Percentiles rank a stretch among this genome's conserved stretches.
Evolutionary conservation across 2,797 vertebrate genomes (phyloP).

Genomic region (Alosa sapidissima): DNA sequence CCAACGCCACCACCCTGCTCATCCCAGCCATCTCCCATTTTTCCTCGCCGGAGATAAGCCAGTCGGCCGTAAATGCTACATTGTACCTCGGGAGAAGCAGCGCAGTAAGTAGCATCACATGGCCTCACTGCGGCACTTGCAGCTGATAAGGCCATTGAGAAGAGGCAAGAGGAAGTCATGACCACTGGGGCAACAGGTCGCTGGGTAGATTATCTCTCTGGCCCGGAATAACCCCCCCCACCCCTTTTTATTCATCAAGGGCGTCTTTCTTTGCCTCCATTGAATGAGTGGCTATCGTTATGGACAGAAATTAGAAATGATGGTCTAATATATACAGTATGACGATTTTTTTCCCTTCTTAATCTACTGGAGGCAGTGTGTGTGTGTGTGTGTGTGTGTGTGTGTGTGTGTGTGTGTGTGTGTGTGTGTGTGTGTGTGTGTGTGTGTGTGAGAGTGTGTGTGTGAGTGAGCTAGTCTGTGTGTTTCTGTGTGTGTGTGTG

Average conservation of each 20-base stretch:
- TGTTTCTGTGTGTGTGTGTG: not conserved
- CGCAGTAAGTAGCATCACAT: not conserved
- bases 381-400: slow-evolving; percentile 14
- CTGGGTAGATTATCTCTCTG: slow-evolving; percentile 64
- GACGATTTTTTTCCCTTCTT: not conserved
- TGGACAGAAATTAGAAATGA: slow-evolving; percentile 63
- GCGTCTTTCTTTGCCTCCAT: slow-evolving; percentile 48
- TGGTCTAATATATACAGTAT: not conserved
- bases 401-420: slow-evolving; percentile 16
- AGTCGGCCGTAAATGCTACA: slow-evolving; percentile 32
- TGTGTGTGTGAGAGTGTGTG: not conserved
- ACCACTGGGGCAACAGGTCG: slow-evolving; percentile 50
- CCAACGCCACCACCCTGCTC: slow-evolving; percentile 41
- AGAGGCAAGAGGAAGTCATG: slow-evolving; percentile 27
- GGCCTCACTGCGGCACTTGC: slow-evolving; percentile 25
- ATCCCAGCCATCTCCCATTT: slow-evolving; percentile 53
- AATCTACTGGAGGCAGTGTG: not conserved
- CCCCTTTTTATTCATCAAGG: slow-evolving; percentile 47
- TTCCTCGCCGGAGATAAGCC: slow-evolving; percentile 41
- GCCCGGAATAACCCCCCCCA: slow-evolving; percentile 51
- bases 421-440: slow-evolving; percentile 28
- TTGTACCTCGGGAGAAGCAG: slow-evolving; percentile 5
- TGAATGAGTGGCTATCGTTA: slow-evolving; percentile 57
- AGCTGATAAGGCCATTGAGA: slow-evolving; percentile 37
- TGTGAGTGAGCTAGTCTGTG: too few species aligned